phyloP scores from a whole-genome alignment of 1,140 invertebrate genomes.

The Vollenhovia emeryi region DNA sequence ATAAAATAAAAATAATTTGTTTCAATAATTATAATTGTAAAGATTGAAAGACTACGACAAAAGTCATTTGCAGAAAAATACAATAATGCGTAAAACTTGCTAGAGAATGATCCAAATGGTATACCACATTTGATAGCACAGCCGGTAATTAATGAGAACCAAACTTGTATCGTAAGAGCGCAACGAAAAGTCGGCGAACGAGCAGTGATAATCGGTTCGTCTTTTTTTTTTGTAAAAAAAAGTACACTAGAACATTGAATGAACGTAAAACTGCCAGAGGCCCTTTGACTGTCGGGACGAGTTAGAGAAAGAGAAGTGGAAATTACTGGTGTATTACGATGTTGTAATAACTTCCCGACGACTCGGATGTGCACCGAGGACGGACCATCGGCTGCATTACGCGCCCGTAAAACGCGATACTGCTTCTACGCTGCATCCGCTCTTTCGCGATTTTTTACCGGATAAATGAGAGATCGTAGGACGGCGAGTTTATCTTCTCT shows the following conservation, averaged over 20 bases:
- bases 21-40: neutral
- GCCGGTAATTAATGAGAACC: neutral
- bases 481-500: conserved; percentile 43
- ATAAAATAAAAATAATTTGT: neutral
- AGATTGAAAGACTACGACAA: neutral
- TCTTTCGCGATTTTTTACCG: conserved; percentile 74
- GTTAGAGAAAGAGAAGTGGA: neutral
- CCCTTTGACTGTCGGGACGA: conserved; percentile 11
- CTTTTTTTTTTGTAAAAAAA: neutral
- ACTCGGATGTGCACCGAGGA: conserved; percentile 73
- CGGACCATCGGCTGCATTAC: conserved; percentile 79
- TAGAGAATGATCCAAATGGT: neutral
- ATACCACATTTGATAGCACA: neutral
- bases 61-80: neutral
- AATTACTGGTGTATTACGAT: conserved; percentile 72
- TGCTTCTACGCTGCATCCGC: conserved; percentile 70
- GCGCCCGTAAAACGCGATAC: conserved; percentile 75
- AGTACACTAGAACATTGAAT: neutral
- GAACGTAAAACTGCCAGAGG: neutral
- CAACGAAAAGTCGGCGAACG: neutral
- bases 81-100: neutral
- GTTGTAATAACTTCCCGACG: conserved; percentile 80
- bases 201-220: neutral
- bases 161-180: neutral
- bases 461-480: conserved; percentile 76